Evolutionary conservation across 2,797 vertebrate species (phyloP).

Genomic region (Gambusia yucatana): DNA sequence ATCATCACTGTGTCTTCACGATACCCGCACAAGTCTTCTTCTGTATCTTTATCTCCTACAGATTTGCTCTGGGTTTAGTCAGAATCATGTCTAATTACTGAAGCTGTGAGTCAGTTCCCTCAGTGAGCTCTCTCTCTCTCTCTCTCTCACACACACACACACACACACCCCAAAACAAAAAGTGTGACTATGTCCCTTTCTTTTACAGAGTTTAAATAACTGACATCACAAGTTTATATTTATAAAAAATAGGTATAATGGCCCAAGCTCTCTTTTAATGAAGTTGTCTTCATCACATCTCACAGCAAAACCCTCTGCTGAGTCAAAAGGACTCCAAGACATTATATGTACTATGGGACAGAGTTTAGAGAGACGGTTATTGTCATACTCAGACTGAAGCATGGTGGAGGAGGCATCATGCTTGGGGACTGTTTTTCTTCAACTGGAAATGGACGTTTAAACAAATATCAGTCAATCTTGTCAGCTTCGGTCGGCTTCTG

Average conservation of each 20-base stretch:
- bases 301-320: not conserved
- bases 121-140: not conserved
- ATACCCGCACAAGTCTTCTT: constrained; percentile 29
- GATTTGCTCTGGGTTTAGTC: constrained; percentile 35
- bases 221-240: not conserved
- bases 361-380: not conserved
- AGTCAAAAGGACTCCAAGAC: not conserved
- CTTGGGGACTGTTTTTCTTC: not conserved
- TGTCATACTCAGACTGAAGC: not conserved
- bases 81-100: constrained; percentile 48
- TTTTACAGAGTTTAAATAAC: not conserved
- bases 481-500: not conserved
- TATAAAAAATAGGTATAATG: not conserved
- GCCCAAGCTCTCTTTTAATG: not conserved
- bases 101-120: constrained; percentile 13
- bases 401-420: not conserved
- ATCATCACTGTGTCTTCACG: constrained; percentile 40
- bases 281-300: not conserved
- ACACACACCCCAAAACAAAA: not conserved
- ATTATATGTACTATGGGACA: not conserved
- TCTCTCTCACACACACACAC: not conserved
- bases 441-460: not conserved
- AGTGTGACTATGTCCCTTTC: not conserved
- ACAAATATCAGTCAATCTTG: not conserved
- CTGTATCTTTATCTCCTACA: constrained; percentile 39